Percentiles rank a stretch among this genome's conserved stretches.
phyloP scores from a whole-genome alignment of 2,113 vertebrate species.

The Percina caprodes region DNA sequence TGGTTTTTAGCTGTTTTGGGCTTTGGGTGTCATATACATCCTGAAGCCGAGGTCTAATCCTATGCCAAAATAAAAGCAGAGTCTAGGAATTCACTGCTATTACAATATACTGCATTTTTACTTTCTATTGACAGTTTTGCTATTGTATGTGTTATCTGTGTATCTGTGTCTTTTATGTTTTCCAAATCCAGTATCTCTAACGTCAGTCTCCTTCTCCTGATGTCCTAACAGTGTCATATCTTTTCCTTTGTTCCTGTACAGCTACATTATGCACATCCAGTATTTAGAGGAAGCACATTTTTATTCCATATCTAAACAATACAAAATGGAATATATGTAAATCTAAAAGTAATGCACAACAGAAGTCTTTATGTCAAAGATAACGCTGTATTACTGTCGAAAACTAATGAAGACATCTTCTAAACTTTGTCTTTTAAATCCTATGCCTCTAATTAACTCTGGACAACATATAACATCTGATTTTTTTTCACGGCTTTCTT shows the following conservation, averaged over 20 bases:
- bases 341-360: background rate
- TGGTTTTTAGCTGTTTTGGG: background rate
- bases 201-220: background rate
- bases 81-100: background rate
- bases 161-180: background rate
- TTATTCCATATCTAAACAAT: background rate
- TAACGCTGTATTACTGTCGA: too few species aligned
- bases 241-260: background rate
- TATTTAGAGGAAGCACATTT: slow-evolving; percentile 1
- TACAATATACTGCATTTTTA: background rate
- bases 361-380: background rate
- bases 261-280: background rate
- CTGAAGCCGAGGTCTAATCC: background rate
- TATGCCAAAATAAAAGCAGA: background rate
- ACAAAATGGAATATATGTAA: background rate
- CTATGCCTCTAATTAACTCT: background rate
- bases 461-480: background rate
- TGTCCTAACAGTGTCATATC: slow-evolving; percentile 9
- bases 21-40: background rate
- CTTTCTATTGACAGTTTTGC: background rate
- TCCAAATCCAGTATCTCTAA: background rate
- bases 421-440: background rate
- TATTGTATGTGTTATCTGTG: background rate
- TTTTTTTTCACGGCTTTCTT: background rate
- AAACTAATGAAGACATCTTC: background rate